These are phyloP conservation scores for Spinibarbus caldwelli DNA, from an alignment of 2,797 vertebrate genomes.

Conservation along the genomic window DNA sequence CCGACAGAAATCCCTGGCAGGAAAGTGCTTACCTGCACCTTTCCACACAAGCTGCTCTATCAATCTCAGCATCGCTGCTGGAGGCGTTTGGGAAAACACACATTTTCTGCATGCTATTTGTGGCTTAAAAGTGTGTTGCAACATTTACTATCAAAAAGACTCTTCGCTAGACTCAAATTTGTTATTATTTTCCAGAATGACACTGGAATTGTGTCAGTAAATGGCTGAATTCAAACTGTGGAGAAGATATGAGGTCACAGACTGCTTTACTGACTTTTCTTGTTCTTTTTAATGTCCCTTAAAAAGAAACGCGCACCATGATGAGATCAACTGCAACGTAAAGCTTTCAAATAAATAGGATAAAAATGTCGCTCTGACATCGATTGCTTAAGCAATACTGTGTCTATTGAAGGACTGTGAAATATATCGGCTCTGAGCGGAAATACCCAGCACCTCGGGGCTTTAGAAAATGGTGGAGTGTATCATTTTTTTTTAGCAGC, in stretches of 20 bases:
- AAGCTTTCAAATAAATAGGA: conserved; percentile 25
- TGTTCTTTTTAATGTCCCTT: background rate
- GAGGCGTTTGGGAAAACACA: conserved; percentile 26
- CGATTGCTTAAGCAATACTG: conserved; percentile 22
- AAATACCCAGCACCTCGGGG: conserved; percentile 30
- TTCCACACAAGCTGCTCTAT: conserved; percentile 57
- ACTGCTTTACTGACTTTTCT: background rate
- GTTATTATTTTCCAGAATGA: conserved; percentile 10
- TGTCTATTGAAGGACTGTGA: conserved; percentile 38
- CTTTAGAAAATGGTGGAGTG: conserved; percentile 32
- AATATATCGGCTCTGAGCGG: conserved; percentile 27
- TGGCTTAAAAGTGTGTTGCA: conserved; percentile 1
- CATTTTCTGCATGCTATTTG: conserved; percentile 22
- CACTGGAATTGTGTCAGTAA: background rate
- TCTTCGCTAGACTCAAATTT: background rate
- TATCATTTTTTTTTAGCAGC: conserved; percentile 41
- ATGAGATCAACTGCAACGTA: background rate
- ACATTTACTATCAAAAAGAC: background rate
- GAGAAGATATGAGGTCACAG: background rate
- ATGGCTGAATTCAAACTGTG: background rate
- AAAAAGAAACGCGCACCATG: background rate
- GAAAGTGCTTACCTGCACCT: conserved; percentile 66
- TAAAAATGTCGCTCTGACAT: conserved; percentile 7
- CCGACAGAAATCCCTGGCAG: conserved; percentile 60
- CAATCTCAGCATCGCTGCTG: conserved; percentile 59